Base-by-base conservation (phyloP, 30 jellyfish, hydroid and myxozoan species). In the Aurelia aurita region DNA sequence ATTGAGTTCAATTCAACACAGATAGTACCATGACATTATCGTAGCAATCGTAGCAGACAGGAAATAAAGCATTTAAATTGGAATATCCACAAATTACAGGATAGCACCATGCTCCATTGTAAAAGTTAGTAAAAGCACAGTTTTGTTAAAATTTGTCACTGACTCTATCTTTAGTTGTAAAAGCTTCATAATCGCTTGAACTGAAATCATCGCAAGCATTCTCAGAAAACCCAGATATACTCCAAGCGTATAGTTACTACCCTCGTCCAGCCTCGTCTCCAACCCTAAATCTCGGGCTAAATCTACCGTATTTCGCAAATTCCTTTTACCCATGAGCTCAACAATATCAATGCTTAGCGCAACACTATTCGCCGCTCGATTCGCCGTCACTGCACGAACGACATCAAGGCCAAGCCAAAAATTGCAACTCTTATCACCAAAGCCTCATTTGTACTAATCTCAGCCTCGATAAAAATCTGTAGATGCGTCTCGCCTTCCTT, bases 41-140 rank as follows among this genome's bases (percentile, higher is more conserved):
- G n/a, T n/a, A n/a, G n/a, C n/a, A n/a, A 77, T 77, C 8, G 69
- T 78, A 19, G 39, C 69, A 14, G 89, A 58, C 25, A 20, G 89
- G 89, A 28, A 69, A 70, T 73, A 43, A 21, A n/a, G 87, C 93
- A 26, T 83, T 83, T 14, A 83, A 73, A 26, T 83, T 83, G 3
- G 86, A 66, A 43, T 83, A 14, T 43, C 59, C 87, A 51, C 93
- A n/a, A 83, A 73, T 86, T 59, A 44, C 73, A 29, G 51, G 51
- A 6, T 65, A 80, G 85, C 91, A 80, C 91, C 91, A 80, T 4
- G 76, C 85, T 18, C 84, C 93, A 19, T 73, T 68, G 79, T 57
- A 15, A 39, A 4, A 71, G 27, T 61, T 18, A 51, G 35, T 62
- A 21, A 87, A n/a, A n/a, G n/a, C 93, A 64, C 93, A 69, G 64